phyloP scores from a whole-genome alignment of 2,888 invertebrate species.

The Stomorhina lunata region DNA sequence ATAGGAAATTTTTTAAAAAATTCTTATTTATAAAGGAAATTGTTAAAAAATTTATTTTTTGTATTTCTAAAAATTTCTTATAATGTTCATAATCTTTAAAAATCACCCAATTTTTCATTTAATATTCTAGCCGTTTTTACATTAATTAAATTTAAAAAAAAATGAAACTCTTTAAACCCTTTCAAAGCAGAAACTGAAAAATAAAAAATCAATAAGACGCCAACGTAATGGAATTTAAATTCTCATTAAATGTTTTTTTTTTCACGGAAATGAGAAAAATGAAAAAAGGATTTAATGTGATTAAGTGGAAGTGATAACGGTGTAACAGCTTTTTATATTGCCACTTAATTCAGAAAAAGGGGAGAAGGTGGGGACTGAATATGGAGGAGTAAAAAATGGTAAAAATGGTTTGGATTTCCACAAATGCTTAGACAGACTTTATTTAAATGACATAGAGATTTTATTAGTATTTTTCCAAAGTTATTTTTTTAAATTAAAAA shows the following conservation, averaged over 20 bases:
- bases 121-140: no score
- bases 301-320: slow-evolving; percentile 46
- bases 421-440: neutral
- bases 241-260: slow-evolving; percentile 6
- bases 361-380: neutral
- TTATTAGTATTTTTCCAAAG: neutral
- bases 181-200: neutral
- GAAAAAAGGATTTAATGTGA: slow-evolving; percentile 27
- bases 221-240: neutral
- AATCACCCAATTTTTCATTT: no score
- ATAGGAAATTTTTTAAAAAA: no score
- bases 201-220: neutral
- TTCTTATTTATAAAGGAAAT: no score
- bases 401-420: neutral
- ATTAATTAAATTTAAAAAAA: no score
- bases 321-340: slow-evolving; percentile 11
- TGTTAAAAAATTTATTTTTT: no score
- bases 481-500: neutral
- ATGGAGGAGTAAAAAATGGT: neutral
- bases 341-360: neutral
- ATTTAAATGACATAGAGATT: slow-evolving; percentile 25
- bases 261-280: neutral
- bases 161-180: no score
- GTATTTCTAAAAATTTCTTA: no score
- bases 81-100: no score